Conservation (phyloP, 2,113 vertebrate genomes). For the Leucopsar rothschildi region DNA sequence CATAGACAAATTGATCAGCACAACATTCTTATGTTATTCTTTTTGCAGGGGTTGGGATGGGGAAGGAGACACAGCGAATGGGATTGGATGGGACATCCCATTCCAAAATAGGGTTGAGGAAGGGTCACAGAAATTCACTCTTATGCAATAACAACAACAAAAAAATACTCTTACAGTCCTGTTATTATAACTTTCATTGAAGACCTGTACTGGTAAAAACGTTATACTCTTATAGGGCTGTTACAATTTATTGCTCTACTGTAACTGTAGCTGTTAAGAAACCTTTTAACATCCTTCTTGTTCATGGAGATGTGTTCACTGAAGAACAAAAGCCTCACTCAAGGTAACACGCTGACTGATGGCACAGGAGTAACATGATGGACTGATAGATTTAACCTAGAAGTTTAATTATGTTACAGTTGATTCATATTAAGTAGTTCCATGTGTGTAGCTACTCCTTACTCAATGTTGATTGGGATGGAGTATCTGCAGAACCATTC, state of each 20-base stretch:
- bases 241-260: background rate
- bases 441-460: background rate
- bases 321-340: background rate
- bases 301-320: background rate
- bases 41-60: accelerated
- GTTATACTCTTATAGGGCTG: background rate
- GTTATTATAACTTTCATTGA: background rate
- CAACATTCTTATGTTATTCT: background rate
- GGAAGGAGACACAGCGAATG: background rate
- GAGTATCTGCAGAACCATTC: background rate
- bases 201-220: background rate
- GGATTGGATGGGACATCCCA: background rate
- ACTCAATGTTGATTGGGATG: background rate
- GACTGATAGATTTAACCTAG: background rate
- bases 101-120: background rate
- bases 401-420: background rate
- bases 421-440: background rate
- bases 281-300: background rate
- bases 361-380: background rate
- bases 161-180: background rate
- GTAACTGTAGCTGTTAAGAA: background rate
- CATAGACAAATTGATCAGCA: background rate
- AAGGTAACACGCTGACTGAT: background rate
- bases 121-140: background rate
- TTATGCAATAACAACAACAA: background rate